Evolutionary conservation across 2,797 vertebrate species (phyloP).

Genomic region (Falco novaeseelandiae): DNA sequence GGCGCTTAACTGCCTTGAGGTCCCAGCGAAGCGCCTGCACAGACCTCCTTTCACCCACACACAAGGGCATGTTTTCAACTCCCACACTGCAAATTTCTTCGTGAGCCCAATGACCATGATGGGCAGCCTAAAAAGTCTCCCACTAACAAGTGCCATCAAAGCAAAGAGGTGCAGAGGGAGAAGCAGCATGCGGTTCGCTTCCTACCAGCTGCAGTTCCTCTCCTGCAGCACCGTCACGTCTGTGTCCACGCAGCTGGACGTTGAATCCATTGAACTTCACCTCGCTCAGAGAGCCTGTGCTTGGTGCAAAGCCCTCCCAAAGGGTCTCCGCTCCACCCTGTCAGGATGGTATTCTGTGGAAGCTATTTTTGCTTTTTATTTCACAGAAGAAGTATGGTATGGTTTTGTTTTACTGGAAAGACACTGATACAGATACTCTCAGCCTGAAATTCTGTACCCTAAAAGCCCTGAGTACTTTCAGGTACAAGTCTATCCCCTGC

Average conservation of each 20-base stretch:
- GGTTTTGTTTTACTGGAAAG: background rate
- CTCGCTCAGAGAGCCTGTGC: background rate
- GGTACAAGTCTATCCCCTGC: background rate
- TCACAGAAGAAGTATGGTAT: background rate
- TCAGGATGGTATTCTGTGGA: background rate
- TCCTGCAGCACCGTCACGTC: background rate
- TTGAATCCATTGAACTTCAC: background rate
- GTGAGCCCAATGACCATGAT: background rate
- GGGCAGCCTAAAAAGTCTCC: background rate
- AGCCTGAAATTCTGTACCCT: conserved; percentile 9
- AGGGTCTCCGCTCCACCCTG: background rate
- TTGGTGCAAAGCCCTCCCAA: background rate
- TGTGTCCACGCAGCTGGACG: background rate
- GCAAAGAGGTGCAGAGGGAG: background rate
- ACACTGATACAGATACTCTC: background rate
- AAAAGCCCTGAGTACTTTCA: background rate
- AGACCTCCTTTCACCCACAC: background rate
- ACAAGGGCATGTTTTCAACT: background rate
- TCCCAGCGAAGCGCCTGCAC: background rate
- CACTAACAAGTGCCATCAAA: background rate
- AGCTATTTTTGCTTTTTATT: background rate
- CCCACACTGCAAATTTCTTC: background rate
- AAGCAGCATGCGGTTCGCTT: background rate
- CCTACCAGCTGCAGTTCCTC: background rate
- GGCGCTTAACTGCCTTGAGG: background rate